Conservation (phyloP, 1,140 invertebrate species). For the Zaprionus capensis region DNA sequence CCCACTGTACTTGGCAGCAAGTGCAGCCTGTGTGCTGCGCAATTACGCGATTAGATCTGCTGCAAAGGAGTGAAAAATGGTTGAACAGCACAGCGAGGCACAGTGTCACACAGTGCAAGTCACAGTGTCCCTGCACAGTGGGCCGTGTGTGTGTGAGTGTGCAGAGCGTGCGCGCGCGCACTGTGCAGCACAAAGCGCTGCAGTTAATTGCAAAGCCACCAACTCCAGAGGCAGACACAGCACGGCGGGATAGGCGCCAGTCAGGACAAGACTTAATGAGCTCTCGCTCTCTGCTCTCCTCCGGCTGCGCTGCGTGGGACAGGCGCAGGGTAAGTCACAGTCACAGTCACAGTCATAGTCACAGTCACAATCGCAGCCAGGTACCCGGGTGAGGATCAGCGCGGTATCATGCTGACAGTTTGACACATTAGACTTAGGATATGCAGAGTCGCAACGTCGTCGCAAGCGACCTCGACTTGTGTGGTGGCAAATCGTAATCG, state of each 20-base stretch:
- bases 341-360: constrained; percentile 43
- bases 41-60: constrained; percentile 66
- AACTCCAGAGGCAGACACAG: constrained; percentile 55
- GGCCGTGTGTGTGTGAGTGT: background rate
- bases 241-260: constrained; percentile 77
- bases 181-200: constrained; percentile 54
- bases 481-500: constrained; percentile 79
- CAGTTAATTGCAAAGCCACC: constrained; percentile 82
- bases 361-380: constrained; percentile 26
- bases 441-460: background rate
- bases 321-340: constrained; percentile 35
- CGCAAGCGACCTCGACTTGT: constrained; percentile 58
- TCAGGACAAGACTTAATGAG: constrained; percentile 59
- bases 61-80: constrained; percentile 76
- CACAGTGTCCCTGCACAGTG: constrained; percentile 20
- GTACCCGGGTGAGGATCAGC: constrained; percentile 37
- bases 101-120: constrained; percentile 35
- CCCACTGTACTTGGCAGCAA: constrained; percentile 4
- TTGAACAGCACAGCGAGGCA: constrained; percentile 56
- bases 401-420: constrained; percentile 64
- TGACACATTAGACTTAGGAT: constrained; percentile 65
- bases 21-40: constrained; percentile 35
- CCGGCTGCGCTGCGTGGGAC: constrained; percentile 47
- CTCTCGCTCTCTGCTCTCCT: constrained; percentile 47
- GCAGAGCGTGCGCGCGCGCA: constrained; percentile 42